These are phyloP conservation scores for Dexiosoma caninum DNA, from an alignment of 2,888 invertebrate genomes.

Conservation along the genomic window DNA sequence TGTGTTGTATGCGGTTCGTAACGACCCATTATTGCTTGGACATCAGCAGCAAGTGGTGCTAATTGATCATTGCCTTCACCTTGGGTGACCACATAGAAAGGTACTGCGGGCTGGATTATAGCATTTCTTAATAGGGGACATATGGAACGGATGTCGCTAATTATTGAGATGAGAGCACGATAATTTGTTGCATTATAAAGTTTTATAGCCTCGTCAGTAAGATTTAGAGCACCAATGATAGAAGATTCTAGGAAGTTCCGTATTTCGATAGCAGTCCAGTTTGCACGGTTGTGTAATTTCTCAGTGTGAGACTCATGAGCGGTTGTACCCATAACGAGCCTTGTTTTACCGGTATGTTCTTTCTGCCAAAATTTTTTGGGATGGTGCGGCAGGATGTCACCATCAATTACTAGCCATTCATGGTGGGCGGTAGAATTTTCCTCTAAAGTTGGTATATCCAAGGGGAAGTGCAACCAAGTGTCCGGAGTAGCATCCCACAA, in stretches of 20 bases:
- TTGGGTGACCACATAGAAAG: constrained; percentile 87
- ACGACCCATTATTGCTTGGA: constrained; percentile 87
- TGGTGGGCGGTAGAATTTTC: constrained; percentile 81
- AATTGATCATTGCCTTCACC: constrained; percentile 79
- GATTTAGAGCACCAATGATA: constrained; percentile 81
- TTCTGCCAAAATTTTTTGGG: constrained; percentile 83
- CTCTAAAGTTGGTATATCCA: constrained; percentile 79
- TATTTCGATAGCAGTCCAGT: constrained; percentile 84
- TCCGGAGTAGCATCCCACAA: constrained; percentile 85
- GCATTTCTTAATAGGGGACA: constrained; percentile 87
- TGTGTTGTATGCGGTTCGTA: constrained; percentile 85
- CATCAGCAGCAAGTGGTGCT: constrained; percentile 83
- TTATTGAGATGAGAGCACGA: constrained; percentile 84
- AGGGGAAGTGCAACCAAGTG: constrained; percentile 83
- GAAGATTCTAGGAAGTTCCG: constrained; percentile 81
- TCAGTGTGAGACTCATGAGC: constrained; percentile 85
- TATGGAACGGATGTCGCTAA: constrained; percentile 87
- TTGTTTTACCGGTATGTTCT: constrained; percentile 77
- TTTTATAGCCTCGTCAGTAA: constrained; percentile 82
- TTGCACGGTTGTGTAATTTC: constrained; percentile 80
- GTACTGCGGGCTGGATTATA: constrained; percentile 81
- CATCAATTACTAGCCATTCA: constrained; percentile 88
- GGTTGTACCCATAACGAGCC: constrained; percentile 85
- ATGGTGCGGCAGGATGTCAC: constrained; percentile 83
- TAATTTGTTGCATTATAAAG: constrained; percentile 85